Base-by-base conservation (phyloP, 2,888 invertebrate species). In the Pammene aurita region DNA sequence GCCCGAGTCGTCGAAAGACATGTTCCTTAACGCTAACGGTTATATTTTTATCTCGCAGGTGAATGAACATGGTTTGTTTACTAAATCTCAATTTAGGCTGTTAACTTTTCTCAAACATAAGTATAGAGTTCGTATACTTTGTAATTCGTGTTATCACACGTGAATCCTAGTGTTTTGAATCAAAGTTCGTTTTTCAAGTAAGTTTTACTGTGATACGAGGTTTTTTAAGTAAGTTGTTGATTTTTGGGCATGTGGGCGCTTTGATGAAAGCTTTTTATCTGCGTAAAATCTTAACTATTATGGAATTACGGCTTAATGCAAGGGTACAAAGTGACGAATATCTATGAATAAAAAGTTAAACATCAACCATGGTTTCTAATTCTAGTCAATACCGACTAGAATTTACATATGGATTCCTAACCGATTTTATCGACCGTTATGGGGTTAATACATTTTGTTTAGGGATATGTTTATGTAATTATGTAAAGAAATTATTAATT, bases 61-160 rank as follows among this genome's bases (percentile, higher is more conserved):
- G 77, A 77, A 76, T 76, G 77, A 72, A 76, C 77, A 76, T 61
- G 14, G n/a, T 60, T 11, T 69, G 76, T 76, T 76, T 76, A 75
- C 66, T 60, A 61, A 68, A 52, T 35, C 67, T 44, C 57, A 54
- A 68, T 52, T 64, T 68, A 35, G 55, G 61, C 61, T 52, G 62
- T 41, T 50, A 41, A 62, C 41, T 62, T 62, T 62, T 18, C 50
- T 41, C 38, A 50, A 41, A 48, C 35, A 48, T 46, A 35, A 10
- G 26, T 26, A 52, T 52, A 13, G 13, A 26, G 26, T 26, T 26
- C 26, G 5, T 44, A 52, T 11, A 54, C 4, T 7, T 7, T n/a
- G 7, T 54, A 54, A 34, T n/a, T 0, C n/a, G 2, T 42, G 16
- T 16, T 41, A 18, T 60, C 9, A 16, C 6, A 48, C 0, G 16